Base-by-base conservation (phyloP, 2,797 vertebrate genomes). In the Lindbergichthys nudifrons region DNA sequence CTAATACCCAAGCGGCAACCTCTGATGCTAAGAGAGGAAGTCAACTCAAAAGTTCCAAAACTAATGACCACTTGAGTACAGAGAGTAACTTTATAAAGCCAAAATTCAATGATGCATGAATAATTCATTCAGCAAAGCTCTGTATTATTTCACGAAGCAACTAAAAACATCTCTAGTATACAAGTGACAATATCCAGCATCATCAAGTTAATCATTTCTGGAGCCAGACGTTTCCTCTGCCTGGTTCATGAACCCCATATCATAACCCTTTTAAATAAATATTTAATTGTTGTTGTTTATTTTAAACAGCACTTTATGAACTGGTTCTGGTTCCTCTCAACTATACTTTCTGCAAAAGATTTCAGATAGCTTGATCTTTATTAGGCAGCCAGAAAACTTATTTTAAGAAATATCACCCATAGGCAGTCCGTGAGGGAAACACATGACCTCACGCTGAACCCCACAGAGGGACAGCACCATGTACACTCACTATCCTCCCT, bases 341-440 rank as follows among this genome's bases (percentile, higher is more conserved):
- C 14, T 8, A 11, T 2, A 6, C 8, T 32, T 69, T 21, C 19
- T 30, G 52, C 7, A 46, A 9, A 60, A 10, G 1, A 61, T 60
- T 81, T 61, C 11, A 70, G 7, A 1, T 0, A 53, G 2, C 36
- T 57, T 0, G 0, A 21, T 32, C 6, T 36, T 48, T 23, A 60
- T 57, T 45, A 67, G 52, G 57, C 36, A 58, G 46, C 2, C 2
- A 13, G 9, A 50, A 43, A 16, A 16, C 19, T 67, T 87, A 80
- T 80, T 84, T 83, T 54, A 70, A 32, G 63, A 70, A 73, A 70
- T 62, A 71, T n/a, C 73, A 57, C 70, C 48, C 19, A 75, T 59
- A 75, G 39, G 3, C 10, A 30, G 14, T 68, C 19, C 23, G 65
- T 39, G 6, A 73, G 77, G 60, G 42, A 84, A 72, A 67, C 18